A percentile compares a stretch with the other conserved stretches of the same genome.
Evolutionary conservation across 2,888 invertebrate genomes (phyloP).

Genomic region (Trissonchulus latispiculum): DNA sequence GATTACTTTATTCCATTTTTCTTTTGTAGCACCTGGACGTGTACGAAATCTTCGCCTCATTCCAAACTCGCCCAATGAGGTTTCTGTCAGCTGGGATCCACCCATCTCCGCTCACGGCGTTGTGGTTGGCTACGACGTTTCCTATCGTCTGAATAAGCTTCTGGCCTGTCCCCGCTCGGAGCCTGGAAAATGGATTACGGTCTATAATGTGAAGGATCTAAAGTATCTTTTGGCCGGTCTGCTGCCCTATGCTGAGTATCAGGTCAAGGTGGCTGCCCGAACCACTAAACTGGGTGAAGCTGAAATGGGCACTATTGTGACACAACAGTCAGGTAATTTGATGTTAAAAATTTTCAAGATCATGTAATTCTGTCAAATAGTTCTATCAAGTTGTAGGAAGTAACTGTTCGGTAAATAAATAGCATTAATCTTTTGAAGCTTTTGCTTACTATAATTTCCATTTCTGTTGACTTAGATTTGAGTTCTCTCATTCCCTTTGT

Average conservation of each 20-base stretch:
- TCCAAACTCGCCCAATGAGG: conserved; percentile 35
- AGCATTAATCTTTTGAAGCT: too few species aligned
- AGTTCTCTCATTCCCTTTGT: too few species aligned
- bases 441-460: too few species aligned
- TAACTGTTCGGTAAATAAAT: too few species aligned
- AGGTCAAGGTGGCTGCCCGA: conserved; percentile 38
- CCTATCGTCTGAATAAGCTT: conserved; percentile 41
- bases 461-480: too few species aligned
- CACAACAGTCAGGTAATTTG: conserved; percentile 34
- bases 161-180: conserved; percentile 41
- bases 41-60: conserved; percentile 37
- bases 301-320: conserved; percentile 39
- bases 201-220: conserved; percentile 43
- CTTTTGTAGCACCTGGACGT: conserved; percentile 34
- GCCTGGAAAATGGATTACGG: conserved; percentile 41
- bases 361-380: too few species aligned
- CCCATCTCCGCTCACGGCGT: conserved; percentile 37
- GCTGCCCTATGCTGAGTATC: conserved; percentile 42
- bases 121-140: conserved; percentile 43
- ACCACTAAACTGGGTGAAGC: conserved; percentile 39
- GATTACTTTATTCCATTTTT: too few species aligned
- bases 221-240: conserved; percentile 41
- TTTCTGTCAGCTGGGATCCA: conserved; percentile 39
- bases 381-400: too few species aligned
- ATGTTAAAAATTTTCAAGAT: too few species aligned